phyloP scores from a whole-genome alignment of 2,888 invertebrate species.

The Drosophila monieri region DNA sequence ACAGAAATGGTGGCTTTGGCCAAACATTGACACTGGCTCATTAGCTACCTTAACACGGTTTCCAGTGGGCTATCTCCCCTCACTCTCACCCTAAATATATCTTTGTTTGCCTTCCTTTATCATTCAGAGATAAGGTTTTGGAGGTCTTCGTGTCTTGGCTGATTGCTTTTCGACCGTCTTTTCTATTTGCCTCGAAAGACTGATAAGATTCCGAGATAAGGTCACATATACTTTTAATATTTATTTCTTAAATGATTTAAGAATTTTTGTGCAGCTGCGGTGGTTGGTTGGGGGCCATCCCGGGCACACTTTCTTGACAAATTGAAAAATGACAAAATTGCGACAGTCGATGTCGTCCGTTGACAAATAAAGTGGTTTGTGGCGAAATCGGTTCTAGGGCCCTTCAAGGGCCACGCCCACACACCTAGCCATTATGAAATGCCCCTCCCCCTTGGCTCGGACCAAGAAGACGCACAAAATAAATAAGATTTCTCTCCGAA shows the following conservation, averaged over 20 bases:
- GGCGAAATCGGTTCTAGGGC: conserved; percentile 58
- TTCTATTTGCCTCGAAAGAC: conserved; percentile 14
- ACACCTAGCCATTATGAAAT: conserved; percentile 68
- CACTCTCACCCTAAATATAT: conserved; percentile 5
- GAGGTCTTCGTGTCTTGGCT: conserved; percentile 24
- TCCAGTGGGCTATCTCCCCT: conserved; percentile 54
- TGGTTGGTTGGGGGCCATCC: conserved; percentile 5
- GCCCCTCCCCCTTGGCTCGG: conserved; percentile 41
- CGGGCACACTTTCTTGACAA: conserved; percentile 52
- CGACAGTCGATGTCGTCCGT: conserved; percentile 65
- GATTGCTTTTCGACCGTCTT: background rate
- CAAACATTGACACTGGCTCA: conserved; percentile 49
- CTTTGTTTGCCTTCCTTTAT: background rate
- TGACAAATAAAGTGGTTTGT: conserved; percentile 66
- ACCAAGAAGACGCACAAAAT: conserved; percentile 42
- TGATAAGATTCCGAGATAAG: conserved; percentile 15
- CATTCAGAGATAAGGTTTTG: conserved; percentile 18
- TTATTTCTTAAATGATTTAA: conserved; percentile 30
- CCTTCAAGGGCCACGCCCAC: conserved; percentile 32
- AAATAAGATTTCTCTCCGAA: conserved; percentile 52
- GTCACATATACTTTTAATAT: conserved; percentile 13
- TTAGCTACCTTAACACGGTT: conserved; percentile 71
- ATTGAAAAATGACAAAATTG: conserved; percentile 69
- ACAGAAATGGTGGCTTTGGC: conserved; percentile 17
- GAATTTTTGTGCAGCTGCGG: conserved; percentile 24